Base-by-base conservation (phyloP, 2,888 invertebrate species). In the Acleris literana region DNA sequence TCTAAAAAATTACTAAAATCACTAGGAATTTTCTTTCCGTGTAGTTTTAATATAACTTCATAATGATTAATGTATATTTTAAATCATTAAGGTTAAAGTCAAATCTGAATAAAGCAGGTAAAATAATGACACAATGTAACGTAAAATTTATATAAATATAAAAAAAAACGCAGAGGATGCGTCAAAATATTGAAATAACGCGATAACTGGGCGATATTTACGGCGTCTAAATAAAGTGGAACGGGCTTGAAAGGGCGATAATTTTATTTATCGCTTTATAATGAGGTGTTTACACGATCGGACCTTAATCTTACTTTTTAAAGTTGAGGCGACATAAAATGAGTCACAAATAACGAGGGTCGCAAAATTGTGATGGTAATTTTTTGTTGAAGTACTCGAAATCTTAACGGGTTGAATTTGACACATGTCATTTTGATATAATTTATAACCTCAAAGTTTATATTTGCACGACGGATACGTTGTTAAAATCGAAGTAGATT, bases 261-360 rank as follows among this genome's bases (percentile, higher is more conserved):
- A 90, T 91, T 89, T 90, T 88, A 91, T 91, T 92, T 92, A 92
- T 91, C 77, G 82, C 80, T 86, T 88, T 92, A 86, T 91, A 89
- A 92, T 92, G 91, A 90, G 89, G 83, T 80, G 84, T 87, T 88
- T 85, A 86, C 85, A 83, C 55, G 65, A 65, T 79, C 79, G 75
- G 69, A 70, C 72, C 71, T 76, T 58, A 57, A 59, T 57, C 58
- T 63, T 59, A 11, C 11, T 43, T 16, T 56, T 43, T 56, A 39
- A 11, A 18, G 49, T 20, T 18, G 16, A 39, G 18, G 18, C 17
- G 49, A 17, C 29, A 11, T 9, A 46, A 6, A 48, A 49, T 58
- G 58, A 18, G 33, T 43, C 18, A 17, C 11, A 6, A 11, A 49
- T 49, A 20, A 49, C 49, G 46, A 16, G 16, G 13, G 5, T 17